Evolutionary conservation across 2,113 vertebrate genomes (phyloP), one percentile per base, ranked within the genome.

Genomic region (Dasypus novemcinctus): DNA sequence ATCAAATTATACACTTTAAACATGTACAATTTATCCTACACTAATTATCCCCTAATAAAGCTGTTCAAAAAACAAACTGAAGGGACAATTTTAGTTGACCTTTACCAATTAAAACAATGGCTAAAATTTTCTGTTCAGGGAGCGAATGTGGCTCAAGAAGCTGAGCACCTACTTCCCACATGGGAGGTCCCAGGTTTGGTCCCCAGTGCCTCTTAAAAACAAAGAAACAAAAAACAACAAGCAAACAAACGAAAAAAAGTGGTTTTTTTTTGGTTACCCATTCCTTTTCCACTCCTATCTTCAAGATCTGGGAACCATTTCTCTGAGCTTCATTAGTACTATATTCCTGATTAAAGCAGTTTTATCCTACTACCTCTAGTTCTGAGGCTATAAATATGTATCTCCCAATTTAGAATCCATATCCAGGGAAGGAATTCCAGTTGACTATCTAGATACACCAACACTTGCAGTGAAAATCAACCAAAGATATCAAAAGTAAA

Each of bases 61-160:
- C 29, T 29, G 6, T 25, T 79, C 17, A 79, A 90, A 96, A 97
- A 97, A 97, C 84, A 97, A 96, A 92, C 97, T 46, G 46, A 94
- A 98, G 96, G 79, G 96, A 80, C 72, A 95, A 97, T 91, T 96
- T 97, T 95, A 95, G 96, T 82, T 83, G 14, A 74, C 87, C 95
- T 97, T 97, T 95, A 95, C 57, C 23, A 93, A 96, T 52, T 43
- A 93, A 92, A 93, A 94, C 84, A 85, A 88, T 17, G 3, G 38
- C 49, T 80, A 27, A 54, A 66, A 84, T 54, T 29, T 89, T 59
- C 57, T n/a, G 43, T 46, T 46, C 43, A 9, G 43, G 43, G 43
- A 46, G 43, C 9, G 43, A 46, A 46, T 46, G 43, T 46, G 9
- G 5, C 43, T 46, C 43, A 46, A 46, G 43, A n/a, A n/a, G n/a